Evolutionary conservation across 2,797 vertebrate species (phyloP), one percentile per base, ranked within the genome.

Genomic region (Oreochromis grahami): DNA sequence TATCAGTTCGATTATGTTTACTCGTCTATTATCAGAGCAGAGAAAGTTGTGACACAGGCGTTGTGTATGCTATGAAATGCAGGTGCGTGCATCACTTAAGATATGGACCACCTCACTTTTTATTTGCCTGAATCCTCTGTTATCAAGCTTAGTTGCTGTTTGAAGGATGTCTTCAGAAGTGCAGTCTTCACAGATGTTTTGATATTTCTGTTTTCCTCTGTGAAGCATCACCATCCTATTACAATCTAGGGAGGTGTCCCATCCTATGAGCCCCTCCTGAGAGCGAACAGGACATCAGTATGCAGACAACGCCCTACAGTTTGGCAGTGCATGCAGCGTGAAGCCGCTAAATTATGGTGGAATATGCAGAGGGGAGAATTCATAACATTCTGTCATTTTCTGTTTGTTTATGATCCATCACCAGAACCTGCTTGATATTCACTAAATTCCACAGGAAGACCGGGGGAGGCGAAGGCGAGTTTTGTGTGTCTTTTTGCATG

Each of bases 331-430:
- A 81, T 83, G 83, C 90, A 79, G 90, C 36, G 41, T 84, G 90
- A 89, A 90, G 91, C 88, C 80, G 86, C 84, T 84, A 92, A 92
- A 95, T 93, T 84, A 91, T n/a, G 7, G 10, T 63, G 63, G 78
- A 92, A 94, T 92, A 94, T 93, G 89, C 89, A 90, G 88, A 77
- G 70, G 80, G 81, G 78, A 82, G 74, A 86, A 90, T 93, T 93
- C 91, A 92, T 91, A 91, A 93, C 83, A 68, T 90, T 85, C 87
- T 92, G 92, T 93, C 91, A 90, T 90, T 90, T 90, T 80, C 81
- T 76, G 88, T 94, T 93, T 94, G 78, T 92, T 87, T 88, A 41
- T 92, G 92, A 94, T 95, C 81, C 84, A 92, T 95, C 92, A 92
- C 58, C 36, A 5, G 51, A 63, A 81, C 82, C 85, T 85, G 82